These are phyloP conservation scores for Molothrus ater DNA, from an alignment of 2,797 vertebrate genomes.

Conservation along the genomic window DNA sequence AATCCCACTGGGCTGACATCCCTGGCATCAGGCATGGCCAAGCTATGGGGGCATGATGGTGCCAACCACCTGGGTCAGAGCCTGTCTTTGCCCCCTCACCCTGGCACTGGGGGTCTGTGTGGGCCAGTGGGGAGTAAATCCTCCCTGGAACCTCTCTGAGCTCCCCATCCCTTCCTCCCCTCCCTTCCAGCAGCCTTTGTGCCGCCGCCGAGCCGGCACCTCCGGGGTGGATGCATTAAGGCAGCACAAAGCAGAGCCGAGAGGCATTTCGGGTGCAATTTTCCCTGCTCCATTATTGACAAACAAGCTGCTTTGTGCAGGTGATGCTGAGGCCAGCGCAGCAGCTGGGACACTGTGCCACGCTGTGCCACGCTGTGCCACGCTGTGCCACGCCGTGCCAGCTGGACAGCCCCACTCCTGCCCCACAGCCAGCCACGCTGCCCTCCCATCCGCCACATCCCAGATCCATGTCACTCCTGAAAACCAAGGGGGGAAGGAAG, in stretches of 20 bases:
- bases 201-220: background rate
- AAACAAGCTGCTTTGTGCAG: constrained; percentile 68
- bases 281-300: constrained; percentile 68
- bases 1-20: background rate
- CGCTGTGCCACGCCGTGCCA: background rate
- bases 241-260: constrained; percentile 64
- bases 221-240: background rate
- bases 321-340: constrained; percentile 3
- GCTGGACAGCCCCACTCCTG: background rate
- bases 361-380: background rate
- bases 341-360: constrained; percentile 42
- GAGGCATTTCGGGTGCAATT: constrained; percentile 62
- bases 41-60: accelerated
- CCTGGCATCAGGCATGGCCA: background rate
- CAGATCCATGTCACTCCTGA: background rate
- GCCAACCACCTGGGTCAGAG: background rate
- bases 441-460: background rate
- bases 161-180: background rate
- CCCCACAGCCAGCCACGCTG: background rate
- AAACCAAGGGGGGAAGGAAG: accelerated
- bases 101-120: accelerated
- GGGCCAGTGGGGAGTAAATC: background rate
- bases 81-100: background rate
- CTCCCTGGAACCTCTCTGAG: background rate
- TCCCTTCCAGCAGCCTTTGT: constrained; percentile 18